These are phyloP conservation scores for Ctenicera cuprea DNA, from an alignment of 2,888 invertebrate genomes.

Conservation along the genomic window DNA sequence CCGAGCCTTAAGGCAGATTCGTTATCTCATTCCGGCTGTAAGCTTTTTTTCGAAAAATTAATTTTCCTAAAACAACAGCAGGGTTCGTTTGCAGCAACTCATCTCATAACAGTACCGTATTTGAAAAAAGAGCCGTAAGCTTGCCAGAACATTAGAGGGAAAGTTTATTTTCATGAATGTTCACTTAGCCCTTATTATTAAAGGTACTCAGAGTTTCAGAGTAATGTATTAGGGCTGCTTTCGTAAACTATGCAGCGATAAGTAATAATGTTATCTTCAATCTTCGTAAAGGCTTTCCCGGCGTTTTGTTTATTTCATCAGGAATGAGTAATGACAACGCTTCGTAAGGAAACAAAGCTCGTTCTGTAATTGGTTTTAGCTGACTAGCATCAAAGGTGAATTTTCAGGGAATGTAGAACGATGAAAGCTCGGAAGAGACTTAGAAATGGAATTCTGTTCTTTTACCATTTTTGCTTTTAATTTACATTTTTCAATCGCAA, in stretches of 20 bases:
- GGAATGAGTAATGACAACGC: background rate
- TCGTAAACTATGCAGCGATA: conserved; percentile 1
- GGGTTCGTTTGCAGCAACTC: background rate
- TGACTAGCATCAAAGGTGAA: background rate
- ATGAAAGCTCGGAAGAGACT: background rate
- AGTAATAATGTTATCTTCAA: conserved; percentile 9
- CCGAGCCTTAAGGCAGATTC: too few relatives aligned
- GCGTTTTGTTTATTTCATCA: conserved; percentile 1
- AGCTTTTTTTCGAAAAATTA: too few relatives aligned
- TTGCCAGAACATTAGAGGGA: background rate
- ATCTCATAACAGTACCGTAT: background rate
- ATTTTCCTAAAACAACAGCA: background rate
- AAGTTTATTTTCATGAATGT: conserved; percentile 1
- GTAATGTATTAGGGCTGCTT: background rate
- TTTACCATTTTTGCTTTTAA: too few relatives aligned
- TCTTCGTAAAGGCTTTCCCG: background rate
- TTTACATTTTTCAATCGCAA: background rate
- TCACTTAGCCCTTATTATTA: background rate
- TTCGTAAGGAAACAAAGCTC: background rate
- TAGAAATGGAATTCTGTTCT: too few relatives aligned
- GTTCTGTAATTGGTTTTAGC: background rate
- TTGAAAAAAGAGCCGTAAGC: background rate
- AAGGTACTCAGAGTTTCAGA: background rate
- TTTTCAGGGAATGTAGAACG: background rate
- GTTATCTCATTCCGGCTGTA: too few relatives aligned